Percentiles rank a stretch among this genome's conserved stretches.
These are phyloP conservation scores for Deroplatys truncata DNA, from an alignment of 2,888 invertebrate species.

Conservation along the genomic window DNA sequence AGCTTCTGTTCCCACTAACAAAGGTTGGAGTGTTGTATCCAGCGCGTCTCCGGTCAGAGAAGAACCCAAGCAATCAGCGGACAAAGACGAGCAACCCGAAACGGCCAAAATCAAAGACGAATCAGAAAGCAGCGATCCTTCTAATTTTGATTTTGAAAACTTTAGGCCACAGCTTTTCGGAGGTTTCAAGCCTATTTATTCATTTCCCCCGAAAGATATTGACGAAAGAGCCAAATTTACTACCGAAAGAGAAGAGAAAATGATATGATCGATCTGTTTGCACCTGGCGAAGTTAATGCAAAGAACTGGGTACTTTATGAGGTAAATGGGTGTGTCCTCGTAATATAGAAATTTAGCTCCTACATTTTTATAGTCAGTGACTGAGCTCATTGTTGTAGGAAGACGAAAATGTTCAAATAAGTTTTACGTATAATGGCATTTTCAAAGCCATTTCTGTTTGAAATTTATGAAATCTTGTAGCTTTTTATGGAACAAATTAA, in stretches of 20 bases:
- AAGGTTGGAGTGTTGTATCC: constrained; percentile 57
- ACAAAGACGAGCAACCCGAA: constrained; percentile 31
- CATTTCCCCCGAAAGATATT: constrained; percentile 29
- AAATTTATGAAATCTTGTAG: no score
- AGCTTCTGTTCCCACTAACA: constrained; percentile 50
- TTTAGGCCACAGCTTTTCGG: constrained; percentile 66
- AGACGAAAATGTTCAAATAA: neutral
- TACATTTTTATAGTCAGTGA: neutral
- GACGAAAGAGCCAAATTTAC: constrained; percentile 15
- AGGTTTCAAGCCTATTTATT: constrained; percentile 60
- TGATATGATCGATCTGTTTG: neutral
- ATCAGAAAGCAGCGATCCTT: constrained; percentile 37
- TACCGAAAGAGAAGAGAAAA: constrained; percentile 27
- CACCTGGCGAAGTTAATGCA: neutral
- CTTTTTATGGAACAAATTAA: no score
- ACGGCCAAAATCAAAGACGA: constrained; percentile 15
- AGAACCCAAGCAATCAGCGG: constrained; percentile 18
- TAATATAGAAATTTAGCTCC: neutral
- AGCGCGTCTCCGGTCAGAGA: constrained; percentile 2
- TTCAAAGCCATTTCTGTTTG: no score
- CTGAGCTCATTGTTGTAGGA: neutral
- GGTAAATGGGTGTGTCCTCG: neutral
- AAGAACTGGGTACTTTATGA: neutral
- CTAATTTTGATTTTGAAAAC: constrained; percentile 59
- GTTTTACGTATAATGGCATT: neutral